Evolutionary conservation across 2,797 vertebrate species (phyloP).

Genomic region (Acanthornis magna): DNA sequence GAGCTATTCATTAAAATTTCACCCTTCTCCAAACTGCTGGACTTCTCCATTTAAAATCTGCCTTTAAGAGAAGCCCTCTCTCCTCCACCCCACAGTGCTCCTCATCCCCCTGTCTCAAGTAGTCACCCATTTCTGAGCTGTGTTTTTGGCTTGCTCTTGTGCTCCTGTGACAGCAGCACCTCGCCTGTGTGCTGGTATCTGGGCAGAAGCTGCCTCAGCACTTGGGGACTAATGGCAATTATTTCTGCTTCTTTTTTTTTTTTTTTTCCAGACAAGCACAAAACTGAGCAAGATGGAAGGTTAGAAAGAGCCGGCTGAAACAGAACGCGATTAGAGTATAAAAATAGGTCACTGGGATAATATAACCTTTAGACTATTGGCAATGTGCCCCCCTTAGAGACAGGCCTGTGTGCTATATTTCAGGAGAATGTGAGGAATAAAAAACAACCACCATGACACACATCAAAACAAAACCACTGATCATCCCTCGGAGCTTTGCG

Average conservation of each 20-base stretch:
- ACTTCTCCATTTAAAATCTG: not conserved
- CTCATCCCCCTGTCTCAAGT: not conserved
- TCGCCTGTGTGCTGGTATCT: not conserved
- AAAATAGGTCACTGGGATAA: slow-evolving; percentile 76
- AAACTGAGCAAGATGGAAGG: slow-evolving; percentile 12
- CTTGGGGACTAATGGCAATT: not conserved
- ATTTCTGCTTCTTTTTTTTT: not conserved
- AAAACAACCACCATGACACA: not conserved
- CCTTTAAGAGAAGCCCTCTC: not conserved
- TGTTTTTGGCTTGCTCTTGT: not conserved
- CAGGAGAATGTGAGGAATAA: slow-evolving; percentile 58
- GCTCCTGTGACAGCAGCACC: not conserved
- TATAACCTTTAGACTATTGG: slow-evolving; percentile 69
- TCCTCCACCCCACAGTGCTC: not conserved
- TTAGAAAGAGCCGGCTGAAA: slow-evolving; percentile 35
- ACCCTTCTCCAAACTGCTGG: not conserved
- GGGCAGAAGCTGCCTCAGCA: not conserved
- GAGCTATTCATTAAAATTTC: slow-evolving; percentile 51
- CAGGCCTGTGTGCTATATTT: slow-evolving; percentile 37
- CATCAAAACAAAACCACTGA: slow-evolving; percentile 57
- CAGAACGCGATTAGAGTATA: slow-evolving; percentile 39
- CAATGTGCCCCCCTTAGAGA: slow-evolving; percentile 50
- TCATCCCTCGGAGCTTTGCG: slow-evolving; percentile 30
- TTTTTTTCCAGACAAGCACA: not conserved
- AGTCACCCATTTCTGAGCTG: not conserved